Base-by-base conservation (phyloP, 2,888 invertebrate species). In the Adineta ricciae region DNA sequence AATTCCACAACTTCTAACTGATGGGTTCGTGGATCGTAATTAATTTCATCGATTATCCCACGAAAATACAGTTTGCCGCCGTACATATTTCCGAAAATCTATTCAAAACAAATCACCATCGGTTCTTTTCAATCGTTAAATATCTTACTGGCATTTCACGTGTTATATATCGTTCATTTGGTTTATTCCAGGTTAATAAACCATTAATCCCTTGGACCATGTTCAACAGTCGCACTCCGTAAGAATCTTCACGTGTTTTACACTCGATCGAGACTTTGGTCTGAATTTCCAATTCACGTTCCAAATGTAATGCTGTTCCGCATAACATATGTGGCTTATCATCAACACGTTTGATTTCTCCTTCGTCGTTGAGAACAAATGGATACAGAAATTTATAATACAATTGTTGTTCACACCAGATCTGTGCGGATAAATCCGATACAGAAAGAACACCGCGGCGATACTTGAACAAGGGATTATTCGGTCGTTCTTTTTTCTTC, bases 401-500 rank as follows among this genome's bases (percentile, higher is more conserved):
- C 85, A 90, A 83, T 85, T 89, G 88, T 84, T 89, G 89, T 85
- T 90, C 89, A 88, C 89, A 90, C 89, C 89, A 89, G 84, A 86
- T 86, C 86, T 89, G 89, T 46, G 86, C 86, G 3, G 88, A 88
- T 56, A 89, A 84, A 84, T 89, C 89, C 0, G 89, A 88, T 11
- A 89, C 89, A 87, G 88, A 89, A 24, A 89, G 86, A 73, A 73
- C 73, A 38, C 73, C 73, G 8, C 73, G 73, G 21, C 73, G 73
- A 73, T 73, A 73, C 24, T 73, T 73, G 24, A 73, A 73, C 38
- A 73, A 38, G 0, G 73, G 73, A 73, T 73, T 73, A 19, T 73
- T 73, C 2, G 38, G 73, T 56, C 56, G 56, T n/a, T 56, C 2
- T 56, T 56, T 56, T 11, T 27, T 24, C 24, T 54, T 56, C 7